Evolutionary conservation across 2,888 invertebrate species (phyloP), one percentile per base, ranked within the genome.

Genomic region (Drosophila paranaensis): DNA sequence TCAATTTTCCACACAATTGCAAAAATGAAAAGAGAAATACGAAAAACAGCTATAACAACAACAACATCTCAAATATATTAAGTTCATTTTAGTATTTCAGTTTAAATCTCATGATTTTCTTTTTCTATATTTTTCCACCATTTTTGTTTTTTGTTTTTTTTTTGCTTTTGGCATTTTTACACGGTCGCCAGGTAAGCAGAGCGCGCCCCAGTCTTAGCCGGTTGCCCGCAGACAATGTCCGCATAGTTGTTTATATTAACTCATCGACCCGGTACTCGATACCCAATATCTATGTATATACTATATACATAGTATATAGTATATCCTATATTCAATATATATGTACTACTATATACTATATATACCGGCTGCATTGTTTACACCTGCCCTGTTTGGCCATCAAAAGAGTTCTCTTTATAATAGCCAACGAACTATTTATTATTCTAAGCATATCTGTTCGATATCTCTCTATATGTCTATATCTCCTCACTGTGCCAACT

Each of bases 1-100:
- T 88, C 81, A 88, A 86, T 86, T 86, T 86, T 88, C 85, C 85
- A 88, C 88, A 88, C 85, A 86, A 86, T 88, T 88, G 88, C 79
- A 67, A 79, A 76, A 71, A 78, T 42, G 50, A 71, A 58, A 69
- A 63, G 46, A 62, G 46, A 71, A 53, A 54, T 43, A 68, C 33
- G n/a, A 69, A 56, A 20, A 33, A 16, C 48, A 68, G 45, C 53
- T 64, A 33, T 8, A 33, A 33, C 8, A 5, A 39, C 39, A 62
- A 60, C 51, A 60, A 48, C 42, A 69, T 13, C 13, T n/a, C 25
- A 43, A 20, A 60, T 68, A 37, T 66, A 83, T 83, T 81, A 84
- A 74, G 87, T 83, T 81, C 77, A 87, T 79, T 83, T 83, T 67
- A 61, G 60, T 79, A 73, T 69, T 73, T 73, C 60, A 30, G 70